Percentiles rank a stretch among this genome's conserved stretches.
These are phyloP conservation scores for Drosophila pandora DNA, from an alignment of 1,140 invertebrate species.

Conservation along the genomic window DNA sequence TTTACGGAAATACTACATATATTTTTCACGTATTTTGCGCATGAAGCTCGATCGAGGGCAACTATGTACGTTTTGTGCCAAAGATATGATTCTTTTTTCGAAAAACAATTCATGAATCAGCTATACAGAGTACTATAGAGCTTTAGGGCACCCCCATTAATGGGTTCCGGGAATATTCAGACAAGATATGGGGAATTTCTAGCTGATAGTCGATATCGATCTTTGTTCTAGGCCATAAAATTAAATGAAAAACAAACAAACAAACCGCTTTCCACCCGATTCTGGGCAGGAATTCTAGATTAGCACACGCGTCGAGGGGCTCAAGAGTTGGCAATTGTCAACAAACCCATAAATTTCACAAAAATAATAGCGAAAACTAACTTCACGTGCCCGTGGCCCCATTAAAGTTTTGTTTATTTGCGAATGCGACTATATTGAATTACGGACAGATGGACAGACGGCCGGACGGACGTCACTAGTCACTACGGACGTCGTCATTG, in stretches of 20 bases:
- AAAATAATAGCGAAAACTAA: constrained; percentile 9
- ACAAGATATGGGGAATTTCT: constrained; percentile 1
- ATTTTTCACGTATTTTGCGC: constrained; percentile 34
- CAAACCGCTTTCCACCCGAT: constrained; percentile 9
- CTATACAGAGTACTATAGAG: neutral
- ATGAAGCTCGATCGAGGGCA: constrained; percentile 52
- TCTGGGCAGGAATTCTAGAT: constrained; percentile 18
- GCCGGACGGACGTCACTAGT: neutral
- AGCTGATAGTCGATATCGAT: constrained; percentile 38
- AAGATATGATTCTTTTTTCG: constrained; percentile 27
- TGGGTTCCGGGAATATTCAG: neutral
- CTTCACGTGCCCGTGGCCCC: constrained; percentile 30
- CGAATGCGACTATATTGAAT: constrained; percentile 3
- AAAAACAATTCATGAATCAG: constrained; percentile 11
- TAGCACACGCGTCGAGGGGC: constrained; percentile 17
- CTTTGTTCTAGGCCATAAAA: constrained; percentile 41
- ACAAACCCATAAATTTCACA: constrained; percentile 44
- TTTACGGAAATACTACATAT: constrained; percentile 48
- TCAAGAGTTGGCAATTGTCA: constrained; percentile 17
- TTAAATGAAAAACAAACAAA: constrained; percentile 24
- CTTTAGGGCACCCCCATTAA: neutral
- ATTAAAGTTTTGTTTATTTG: constrained; percentile 22
- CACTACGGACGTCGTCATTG: neutral
- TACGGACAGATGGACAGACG: neutral
- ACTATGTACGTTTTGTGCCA: constrained; percentile 17